Evolutionary conservation across 2,797 vertebrate species (phyloP).

Genomic region (Hybognathus amarus): DNA sequence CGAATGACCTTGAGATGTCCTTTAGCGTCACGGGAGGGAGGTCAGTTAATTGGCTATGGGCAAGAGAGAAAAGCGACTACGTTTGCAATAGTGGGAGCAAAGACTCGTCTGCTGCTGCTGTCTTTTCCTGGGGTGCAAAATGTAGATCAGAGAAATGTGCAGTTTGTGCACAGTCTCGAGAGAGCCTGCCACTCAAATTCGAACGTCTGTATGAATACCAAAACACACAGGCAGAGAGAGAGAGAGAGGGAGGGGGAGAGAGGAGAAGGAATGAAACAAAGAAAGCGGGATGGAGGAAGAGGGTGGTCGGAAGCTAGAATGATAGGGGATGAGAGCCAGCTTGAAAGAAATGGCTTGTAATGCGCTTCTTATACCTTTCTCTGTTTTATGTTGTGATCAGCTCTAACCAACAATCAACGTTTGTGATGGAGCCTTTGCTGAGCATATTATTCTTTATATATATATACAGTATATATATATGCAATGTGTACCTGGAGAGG

Average conservation of each 20-base stretch:
- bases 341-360: slow-evolving; percentile 64
- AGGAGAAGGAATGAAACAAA: slow-evolving; percentile 50
- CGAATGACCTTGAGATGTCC: slow-evolving; percentile 81
- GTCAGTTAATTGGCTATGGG: slow-evolving; percentile 52
- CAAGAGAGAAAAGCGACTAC: slow-evolving; percentile 16
- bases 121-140: slow-evolving; percentile 81
- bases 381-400: slow-evolving; percentile 63
- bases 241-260: slow-evolving; percentile 60
- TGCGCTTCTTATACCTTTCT: slow-evolving; percentile 8
- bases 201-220: slow-evolving; percentile 80
- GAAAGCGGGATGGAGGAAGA: slow-evolving; percentile 48
- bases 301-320: slow-evolving; percentile 58
- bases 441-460: slow-evolving; percentile 69
- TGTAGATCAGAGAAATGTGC: slow-evolving; percentile 81
- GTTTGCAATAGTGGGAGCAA: slow-evolving; percentile 45
- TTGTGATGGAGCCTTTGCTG: slow-evolving; percentile 60
- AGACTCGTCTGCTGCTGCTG: slow-evolving; percentile 61
- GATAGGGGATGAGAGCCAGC: slow-evolving; percentile 65
- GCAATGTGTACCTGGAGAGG: slow-evolving; percentile 6
- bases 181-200: slow-evolving; percentile 80
- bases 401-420: slow-evolving; percentile 72
- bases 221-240: slow-evolving; percentile 71
- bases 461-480: neutral
- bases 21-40: slow-evolving; percentile 73
- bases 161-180: slow-evolving; percentile 76